A percentile compares a stretch with the other conserved stretches of the same genome.
Evolutionary conservation across 2,888 invertebrate species (phyloP).

Genomic region (Heliconius cydno): DNA sequence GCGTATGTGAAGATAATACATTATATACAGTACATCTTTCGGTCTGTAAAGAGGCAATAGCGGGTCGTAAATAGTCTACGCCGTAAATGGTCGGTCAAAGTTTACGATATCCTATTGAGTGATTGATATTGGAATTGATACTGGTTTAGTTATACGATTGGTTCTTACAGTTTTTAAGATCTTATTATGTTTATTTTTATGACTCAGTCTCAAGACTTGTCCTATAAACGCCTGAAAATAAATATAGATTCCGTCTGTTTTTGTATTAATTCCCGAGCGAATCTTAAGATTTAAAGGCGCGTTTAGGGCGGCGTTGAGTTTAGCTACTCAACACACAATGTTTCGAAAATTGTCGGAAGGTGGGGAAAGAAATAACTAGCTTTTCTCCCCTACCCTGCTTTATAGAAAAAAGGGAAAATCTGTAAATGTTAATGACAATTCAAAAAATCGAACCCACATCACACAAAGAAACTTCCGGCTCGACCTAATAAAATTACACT

Average conservation of each 20-base stretch:
- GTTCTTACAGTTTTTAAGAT: neutral
- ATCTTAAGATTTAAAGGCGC: neutral
- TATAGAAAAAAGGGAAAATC: too few relatives aligned
- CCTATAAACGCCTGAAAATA: neutral
- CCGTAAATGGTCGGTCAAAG: constrained; percentile 59
- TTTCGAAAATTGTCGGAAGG: too few relatives aligned
- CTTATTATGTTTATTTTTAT: neutral
- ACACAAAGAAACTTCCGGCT: neutral
- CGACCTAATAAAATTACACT: neutral
- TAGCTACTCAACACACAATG: too few relatives aligned
- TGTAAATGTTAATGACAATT: neutral
- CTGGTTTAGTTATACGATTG: neutral
- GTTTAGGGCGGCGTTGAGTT: too few relatives aligned
- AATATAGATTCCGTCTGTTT: too few relatives aligned
- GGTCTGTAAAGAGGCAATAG: constrained; percentile 51
- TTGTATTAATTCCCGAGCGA: too few relatives aligned
- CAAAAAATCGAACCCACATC: neutral
- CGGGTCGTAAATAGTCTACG: constrained; percentile 60
- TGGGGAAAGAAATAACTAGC: too few relatives aligned
- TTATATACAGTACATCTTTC: constrained; percentile 16
- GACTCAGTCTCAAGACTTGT: neutral
- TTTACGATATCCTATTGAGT: constrained; percentile 57
- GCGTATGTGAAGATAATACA: neutral
- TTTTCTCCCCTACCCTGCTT: too few relatives aligned
- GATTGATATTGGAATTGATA: constrained; percentile 52